Base-by-base conservation (phyloP, 92 coral and sea anemone species). In the Muricea muricata region DNA sequence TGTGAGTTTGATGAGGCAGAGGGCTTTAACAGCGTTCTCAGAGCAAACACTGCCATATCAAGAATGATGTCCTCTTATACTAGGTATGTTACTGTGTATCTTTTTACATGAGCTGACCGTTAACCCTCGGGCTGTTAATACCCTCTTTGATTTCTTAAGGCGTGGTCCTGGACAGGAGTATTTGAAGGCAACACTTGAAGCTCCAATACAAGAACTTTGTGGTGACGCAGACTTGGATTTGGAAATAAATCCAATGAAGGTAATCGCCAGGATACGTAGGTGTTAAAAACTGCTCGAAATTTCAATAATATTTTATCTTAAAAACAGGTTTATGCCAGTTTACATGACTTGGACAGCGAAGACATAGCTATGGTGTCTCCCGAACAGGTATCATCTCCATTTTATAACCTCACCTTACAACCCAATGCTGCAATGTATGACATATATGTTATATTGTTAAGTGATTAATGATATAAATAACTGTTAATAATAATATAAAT, bases 91-190 rank as follows among this genome's bases (percentile, higher is more conserved):
- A 37, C 13, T 48, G 15, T 20, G 56, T 48, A n/a, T n/a, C n/a
- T 20, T 7, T 48, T 48, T 48, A 12, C 56, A 48, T 48, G 56
- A 11, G 15, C 17, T 11, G 56, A 9, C n/a, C n/a, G n/a, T n/a
- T n/a, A n/a, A n/a, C n/a, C n/a, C n/a, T n/a, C n/a, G n/a, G n/a
- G n/a, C n/a, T n/a, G n/a, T n/a, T n/a, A n/a, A n/a, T n/a, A n/a
- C n/a, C n/a, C 7, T 48, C 7, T 21, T 67, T 21, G 28, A 13
- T 48, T 14, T 39, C 65, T 80, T 10, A 80, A 96, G 99, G 88
- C 87, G 99, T 73, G 99, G 98, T 34, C 99, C 98, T 24, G 99
- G 99, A 3, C 99, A 96, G 74, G 98, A 96, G 30, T 96, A 96
- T 75, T 83, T 96, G 4, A 96, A 96, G 81, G 87, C 88, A 21